Percentiles rank a stretch among this genome's conserved stretches.
Conservation (phyloP, 2,888 invertebrate species). For the Cerastis leucographa region DNA sequence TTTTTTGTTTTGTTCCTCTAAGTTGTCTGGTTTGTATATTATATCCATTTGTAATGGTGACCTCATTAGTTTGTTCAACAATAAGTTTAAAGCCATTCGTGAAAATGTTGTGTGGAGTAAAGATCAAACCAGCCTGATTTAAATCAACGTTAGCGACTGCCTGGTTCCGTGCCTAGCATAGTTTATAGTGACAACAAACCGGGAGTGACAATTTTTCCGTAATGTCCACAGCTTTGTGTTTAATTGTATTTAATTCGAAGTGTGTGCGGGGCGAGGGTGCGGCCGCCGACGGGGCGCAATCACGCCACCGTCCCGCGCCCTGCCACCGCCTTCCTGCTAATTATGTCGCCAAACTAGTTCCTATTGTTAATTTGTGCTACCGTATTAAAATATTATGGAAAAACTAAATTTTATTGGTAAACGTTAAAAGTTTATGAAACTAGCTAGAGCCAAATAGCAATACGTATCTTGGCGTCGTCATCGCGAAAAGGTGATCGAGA, state of each 20-base stretch:
- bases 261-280: conserved; percentile 73
- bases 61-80: background rate
- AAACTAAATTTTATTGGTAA: conserved; percentile 8
- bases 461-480: background rate
- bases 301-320: conserved; percentile 86
- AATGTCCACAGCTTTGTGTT: conserved; percentile 65
- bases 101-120: background rate
- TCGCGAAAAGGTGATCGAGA: background rate
- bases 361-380: conserved; percentile 60
- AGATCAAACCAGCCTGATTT: background rate
- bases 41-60: background rate
- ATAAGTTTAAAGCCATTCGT: background rate
- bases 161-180: conserved; percentile 37
- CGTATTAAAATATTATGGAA: conserved; percentile 59
- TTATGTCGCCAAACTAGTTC: conserved; percentile 76
- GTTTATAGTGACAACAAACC: conserved; percentile 49
- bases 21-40: background rate
- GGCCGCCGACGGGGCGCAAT: conserved; percentile 78
- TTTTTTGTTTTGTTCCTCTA: background rate
- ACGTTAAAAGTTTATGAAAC: background rate
- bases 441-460: background rate
- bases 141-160: conserved; percentile 12
- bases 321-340: conserved; percentile 68
- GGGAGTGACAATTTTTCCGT: conserved; percentile 55
- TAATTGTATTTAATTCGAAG: conserved; percentile 70